These are phyloP conservation scores for Drosophila quadrilineata DNA, from an alignment of 1,140 invertebrate species.

Conservation along the genomic window DNA sequence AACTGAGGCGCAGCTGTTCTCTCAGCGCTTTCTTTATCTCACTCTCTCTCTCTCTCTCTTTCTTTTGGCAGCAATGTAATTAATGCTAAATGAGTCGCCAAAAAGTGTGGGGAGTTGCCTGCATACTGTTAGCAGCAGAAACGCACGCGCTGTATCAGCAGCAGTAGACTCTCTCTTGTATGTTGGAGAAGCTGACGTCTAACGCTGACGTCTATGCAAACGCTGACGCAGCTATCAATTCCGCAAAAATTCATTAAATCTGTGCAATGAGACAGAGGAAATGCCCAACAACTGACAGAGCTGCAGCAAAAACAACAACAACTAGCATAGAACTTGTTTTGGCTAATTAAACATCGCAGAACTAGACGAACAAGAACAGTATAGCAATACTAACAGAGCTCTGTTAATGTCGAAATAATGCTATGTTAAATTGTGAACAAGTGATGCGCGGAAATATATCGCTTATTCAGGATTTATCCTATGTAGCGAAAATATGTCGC, in stretches of 20 bases:
- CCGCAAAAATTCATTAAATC: slow-evolving; percentile 10
- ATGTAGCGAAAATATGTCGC: too few species aligned
- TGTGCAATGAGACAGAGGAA: slow-evolving; percentile 31
- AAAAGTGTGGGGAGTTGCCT: slow-evolving; percentile 17
- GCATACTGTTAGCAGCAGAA: not conserved
- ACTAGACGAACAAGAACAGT: not conserved
- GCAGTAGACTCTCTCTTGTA: too few species aligned
- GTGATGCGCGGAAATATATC: too few species aligned
- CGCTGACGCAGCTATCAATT: slow-evolving; percentile 22
- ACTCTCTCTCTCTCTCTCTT: too few species aligned
- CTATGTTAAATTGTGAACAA: too few species aligned
- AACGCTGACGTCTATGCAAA: not conserved
- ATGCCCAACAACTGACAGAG: slow-evolving; percentile 38
- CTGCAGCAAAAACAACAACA: not conserved
- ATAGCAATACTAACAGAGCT: not conserved
- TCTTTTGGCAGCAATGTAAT: slow-evolving; percentile 36
- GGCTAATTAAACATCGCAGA: slow-evolving; percentile 9
- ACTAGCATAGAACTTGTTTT: slow-evolving; percentile 20
- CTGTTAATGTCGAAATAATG: too few species aligned
- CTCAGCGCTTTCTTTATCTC: too few species aligned
- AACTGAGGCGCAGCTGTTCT: slow-evolving; percentile 11
- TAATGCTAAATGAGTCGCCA: slow-evolving; percentile 64
- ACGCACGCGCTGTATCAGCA: not conserved
- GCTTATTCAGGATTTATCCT: too few species aligned
- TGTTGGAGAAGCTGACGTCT: not conserved